These are phyloP conservation scores for Nemotelus pantherinus DNA, from an alignment of 2,888 invertebrate species.

Conservation along the genomic window DNA sequence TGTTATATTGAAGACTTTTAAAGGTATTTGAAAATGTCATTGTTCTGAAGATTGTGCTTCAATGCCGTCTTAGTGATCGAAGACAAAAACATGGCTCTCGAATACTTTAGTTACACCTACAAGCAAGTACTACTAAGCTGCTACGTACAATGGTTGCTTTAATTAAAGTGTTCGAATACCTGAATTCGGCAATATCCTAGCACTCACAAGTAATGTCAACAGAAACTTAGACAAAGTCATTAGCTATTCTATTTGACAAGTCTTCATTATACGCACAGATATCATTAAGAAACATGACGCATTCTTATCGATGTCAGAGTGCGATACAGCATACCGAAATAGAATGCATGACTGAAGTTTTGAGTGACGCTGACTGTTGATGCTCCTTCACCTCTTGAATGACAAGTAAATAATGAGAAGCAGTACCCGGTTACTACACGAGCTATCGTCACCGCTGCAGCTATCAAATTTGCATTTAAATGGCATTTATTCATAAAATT, in stretches of 20 bases:
- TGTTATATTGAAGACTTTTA: too few relatives aligned
- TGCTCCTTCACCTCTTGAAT: slow-evolving; percentile 11
- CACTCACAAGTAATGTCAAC: too few relatives aligned
- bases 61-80: too few relatives aligned
- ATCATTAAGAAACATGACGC: slow-evolving; percentile 38
- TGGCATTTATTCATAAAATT: slow-evolving; percentile 42
- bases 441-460: neutral
- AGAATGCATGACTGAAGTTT: neutral
- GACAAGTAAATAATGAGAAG: too few relatives aligned
- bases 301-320: slow-evolving; percentile 30
- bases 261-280: neutral
- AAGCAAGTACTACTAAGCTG: too few relatives aligned
- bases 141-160: too few relatives aligned
- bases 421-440: neutral
- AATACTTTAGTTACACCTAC: too few relatives aligned
- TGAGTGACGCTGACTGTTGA: neutral
- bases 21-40: too few relatives aligned
- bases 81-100: too few relatives aligned
- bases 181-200: too few relatives aligned
- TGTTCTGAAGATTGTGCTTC: too few relatives aligned
- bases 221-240: neutral
- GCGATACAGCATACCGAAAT: neutral
- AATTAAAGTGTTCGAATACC: too few relatives aligned
- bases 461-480: slow-evolving; percentile 41
- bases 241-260: neutral